Percentiles rank a stretch among this genome's conserved stretches.
These are phyloP conservation scores for Sarcophaga bullata DNA, from an alignment of 1,140 invertebrate species.

Conservation along the genomic window DNA sequence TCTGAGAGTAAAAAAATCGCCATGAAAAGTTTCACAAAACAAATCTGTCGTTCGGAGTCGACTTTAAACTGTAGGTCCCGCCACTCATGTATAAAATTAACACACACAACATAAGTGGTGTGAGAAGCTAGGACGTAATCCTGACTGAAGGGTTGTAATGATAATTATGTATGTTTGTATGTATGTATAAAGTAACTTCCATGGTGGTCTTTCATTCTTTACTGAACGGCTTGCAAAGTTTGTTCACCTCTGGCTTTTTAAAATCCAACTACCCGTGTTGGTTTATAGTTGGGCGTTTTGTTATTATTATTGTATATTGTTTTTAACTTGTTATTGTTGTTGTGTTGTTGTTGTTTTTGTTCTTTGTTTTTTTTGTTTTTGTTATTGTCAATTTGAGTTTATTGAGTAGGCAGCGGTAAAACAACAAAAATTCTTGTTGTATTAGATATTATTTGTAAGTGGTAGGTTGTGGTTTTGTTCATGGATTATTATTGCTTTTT, in stretches of 20 bases:
- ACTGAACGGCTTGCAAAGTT: neutral
- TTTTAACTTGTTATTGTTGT: neutral
- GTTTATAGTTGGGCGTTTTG: slow-evolving; percentile 15
- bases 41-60: no score
- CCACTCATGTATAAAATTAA: no score
- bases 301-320: neutral
- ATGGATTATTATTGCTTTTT: neutral
- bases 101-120: no score
- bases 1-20: no score
- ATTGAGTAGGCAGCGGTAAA: slow-evolving; percentile 20
- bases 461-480: slow-evolving; percentile 23
- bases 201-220: neutral
- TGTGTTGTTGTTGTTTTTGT: neutral
- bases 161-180: no score
- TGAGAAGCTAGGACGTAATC: no score
- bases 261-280: slow-evolving; percentile 1
- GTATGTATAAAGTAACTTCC: neutral
- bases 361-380: neutral
- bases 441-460: slow-evolving; percentile 27
- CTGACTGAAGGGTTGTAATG: no score
- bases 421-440: slow-evolving; percentile 26
- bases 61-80: no score
- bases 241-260: neutral
- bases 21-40: no score
- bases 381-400: neutral